These are phyloP conservation scores for Idaea aversata DNA, from an alignment of 2,888 invertebrate species.

Conservation along the genomic window DNA sequence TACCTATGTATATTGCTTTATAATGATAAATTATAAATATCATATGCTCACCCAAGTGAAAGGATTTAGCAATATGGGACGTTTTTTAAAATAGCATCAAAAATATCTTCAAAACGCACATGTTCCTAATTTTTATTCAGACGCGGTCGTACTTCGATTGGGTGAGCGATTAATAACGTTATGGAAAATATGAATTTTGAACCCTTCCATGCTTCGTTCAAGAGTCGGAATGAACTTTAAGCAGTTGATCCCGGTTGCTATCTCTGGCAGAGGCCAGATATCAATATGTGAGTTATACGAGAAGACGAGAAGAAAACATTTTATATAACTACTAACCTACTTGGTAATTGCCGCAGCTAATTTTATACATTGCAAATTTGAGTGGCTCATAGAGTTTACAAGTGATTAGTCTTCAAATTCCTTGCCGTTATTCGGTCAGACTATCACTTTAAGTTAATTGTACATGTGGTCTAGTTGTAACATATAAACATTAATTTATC, in stretches of 20 bases:
- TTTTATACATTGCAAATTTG: background rate
- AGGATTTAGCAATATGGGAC: background rate
- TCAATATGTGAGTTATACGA: background rate
- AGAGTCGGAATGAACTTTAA: no score
- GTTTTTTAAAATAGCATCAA: background rate
- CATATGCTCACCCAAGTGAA: background rate
- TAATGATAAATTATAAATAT: background rate
- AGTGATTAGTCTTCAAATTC: background rate
- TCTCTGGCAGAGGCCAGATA: background rate
- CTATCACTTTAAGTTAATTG: background rate
- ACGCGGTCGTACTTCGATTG: no score
- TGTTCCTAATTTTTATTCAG: no score
- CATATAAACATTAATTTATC: background rate
- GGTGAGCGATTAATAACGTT: no score
- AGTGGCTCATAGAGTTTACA: constrained; percentile 1
- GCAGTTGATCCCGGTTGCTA: no score
- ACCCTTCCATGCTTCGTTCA: no score
- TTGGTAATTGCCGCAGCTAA: background rate
- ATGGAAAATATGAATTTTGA: no score
- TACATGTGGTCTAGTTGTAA: background rate
- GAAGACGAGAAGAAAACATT: background rate
- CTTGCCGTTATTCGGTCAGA: background rate
- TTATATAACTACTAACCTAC: background rate
- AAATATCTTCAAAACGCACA: no score
- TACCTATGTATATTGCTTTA: background rate